Evolutionary conservation across 2,113 vertebrate species (phyloP), one percentile per base, ranked within the genome.

Genomic region (Phaethornis superciliosus): DNA sequence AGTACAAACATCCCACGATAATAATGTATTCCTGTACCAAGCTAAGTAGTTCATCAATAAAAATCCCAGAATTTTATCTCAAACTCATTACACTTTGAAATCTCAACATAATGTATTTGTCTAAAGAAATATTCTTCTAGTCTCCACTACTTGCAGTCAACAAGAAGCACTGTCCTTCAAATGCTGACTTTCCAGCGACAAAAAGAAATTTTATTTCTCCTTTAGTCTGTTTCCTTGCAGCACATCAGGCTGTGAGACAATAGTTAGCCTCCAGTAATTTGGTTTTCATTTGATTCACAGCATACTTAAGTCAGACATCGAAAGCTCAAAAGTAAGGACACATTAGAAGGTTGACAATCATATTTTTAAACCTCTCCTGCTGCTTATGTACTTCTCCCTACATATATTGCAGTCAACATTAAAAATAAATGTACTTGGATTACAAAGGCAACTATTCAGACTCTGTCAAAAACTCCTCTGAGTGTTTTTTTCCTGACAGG

Each of bases 251-350:
- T 24, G 37, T 33, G 72, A 92, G 85, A 94, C 94, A 94, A 92
- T 11, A 85, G 88, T 74, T 85, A 88, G 2, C 3, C 76, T 51
- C 33, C 71, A 77, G 59, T 91, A 91, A 94, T 90, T 88, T 93
- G 71, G 88, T 93, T 96, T 93, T 72, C 51, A 23, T 85, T 91
- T 95, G 95, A 96, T 96, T 96, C 88, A 91, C 85, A 80, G 89
- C 88, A 63, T 35, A 81, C 88, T 90, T 69, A 24, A 63, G 82
- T 88, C 85, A 90, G 76, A 37, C 56, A 51, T 13, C 88, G 96
- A 96, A 89, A 96, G 79, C 90, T 80, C 1, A 0, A 52, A 90
- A 91, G 63, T 70, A 63, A 76, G 72, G 88, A 74, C 88, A 55
- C 60, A 59, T 90, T 83, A 88, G 28, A 59, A 90, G 71, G 85